phyloP scores from a whole-genome alignment of 2,797 vertebrate species.

The Leuciscus waleckii region DNA sequence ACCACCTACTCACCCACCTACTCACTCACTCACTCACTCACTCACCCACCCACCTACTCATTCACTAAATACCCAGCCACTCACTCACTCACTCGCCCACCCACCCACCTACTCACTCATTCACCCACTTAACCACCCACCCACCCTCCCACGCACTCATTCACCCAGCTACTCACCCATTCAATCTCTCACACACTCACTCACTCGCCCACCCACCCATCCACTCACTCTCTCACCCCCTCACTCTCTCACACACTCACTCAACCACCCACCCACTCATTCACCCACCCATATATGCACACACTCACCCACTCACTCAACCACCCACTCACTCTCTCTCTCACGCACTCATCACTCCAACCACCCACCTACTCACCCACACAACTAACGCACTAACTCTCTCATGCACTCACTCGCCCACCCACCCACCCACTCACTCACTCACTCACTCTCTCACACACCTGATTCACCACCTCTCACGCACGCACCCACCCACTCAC shows the following conservation, averaged over 20 bases:
- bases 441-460: neutral
- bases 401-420: neutral
- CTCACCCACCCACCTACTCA: fast-evolving
- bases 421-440: too few relatives aligned
- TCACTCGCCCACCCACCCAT: too few relatives aligned
- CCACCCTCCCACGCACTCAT: neutral
- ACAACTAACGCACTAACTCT: too few relatives aligned
- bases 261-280: too few relatives aligned
- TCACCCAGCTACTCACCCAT: neutral
- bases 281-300: too few relatives aligned
- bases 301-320: neutral
- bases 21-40: too few relatives aligned
- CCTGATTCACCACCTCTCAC: fast-evolving
- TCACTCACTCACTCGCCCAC: neutral
- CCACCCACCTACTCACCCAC: too few relatives aligned
- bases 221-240: too few relatives aligned
- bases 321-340: neutral
- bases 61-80: fast-evolving
- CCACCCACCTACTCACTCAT: fast-evolving
- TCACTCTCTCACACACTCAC: too few relatives aligned
- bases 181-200: fast-evolving
- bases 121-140: neutral
- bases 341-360: neutral
- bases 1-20: fast-evolving
- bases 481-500: fast-evolving